These are phyloP conservation scores for Phoxinus phoxinus DNA, from an alignment of 2,113 vertebrate species.

Conservation along the genomic window DNA sequence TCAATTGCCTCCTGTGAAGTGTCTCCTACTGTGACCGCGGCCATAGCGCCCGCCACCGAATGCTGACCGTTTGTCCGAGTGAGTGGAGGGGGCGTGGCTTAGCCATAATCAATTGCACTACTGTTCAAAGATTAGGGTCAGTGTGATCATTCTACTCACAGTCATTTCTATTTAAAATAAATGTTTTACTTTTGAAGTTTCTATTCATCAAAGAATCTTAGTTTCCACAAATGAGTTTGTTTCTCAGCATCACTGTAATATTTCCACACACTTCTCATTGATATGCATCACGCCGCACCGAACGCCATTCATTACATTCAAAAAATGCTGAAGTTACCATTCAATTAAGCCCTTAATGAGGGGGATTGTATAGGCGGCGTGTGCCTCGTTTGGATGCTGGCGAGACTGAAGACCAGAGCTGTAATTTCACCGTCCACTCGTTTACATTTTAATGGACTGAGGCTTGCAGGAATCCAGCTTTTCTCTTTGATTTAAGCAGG, in stretches of 20 bases:
- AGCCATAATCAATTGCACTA: too few relatives aligned
- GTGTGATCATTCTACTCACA: background rate
- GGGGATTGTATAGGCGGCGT: slow-evolving; percentile 12
- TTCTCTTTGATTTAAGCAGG: slow-evolving; percentile 65
- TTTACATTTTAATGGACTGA: slow-evolving; percentile 62
- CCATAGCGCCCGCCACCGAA: too few relatives aligned
- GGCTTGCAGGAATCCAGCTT: slow-evolving; percentile 56
- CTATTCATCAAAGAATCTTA: background rate
- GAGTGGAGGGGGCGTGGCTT: too few relatives aligned
- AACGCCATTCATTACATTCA: slow-evolving; percentile 27
- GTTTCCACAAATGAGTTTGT: background rate
- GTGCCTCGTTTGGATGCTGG: slow-evolving; percentile 5
- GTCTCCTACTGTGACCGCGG: too few relatives aligned
- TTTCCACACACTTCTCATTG: slow-evolving; percentile 24
- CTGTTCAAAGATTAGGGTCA: background rate
- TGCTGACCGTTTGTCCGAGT: too few relatives aligned
- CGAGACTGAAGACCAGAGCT: slow-evolving; percentile 49
- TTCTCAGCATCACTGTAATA: background rate
- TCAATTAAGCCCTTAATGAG: slow-evolving; percentile 37
- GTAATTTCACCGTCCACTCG: slow-evolving; percentile 64
- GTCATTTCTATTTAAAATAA: background rate
- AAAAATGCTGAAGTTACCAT: slow-evolving; percentile 30
- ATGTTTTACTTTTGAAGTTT: background rate
- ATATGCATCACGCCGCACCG: background rate
- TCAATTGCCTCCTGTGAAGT: too few relatives aligned